phyloP scores from a whole-genome alignment of 2,797 vertebrate species.

The Dendrocincla fuliginosa region DNA sequence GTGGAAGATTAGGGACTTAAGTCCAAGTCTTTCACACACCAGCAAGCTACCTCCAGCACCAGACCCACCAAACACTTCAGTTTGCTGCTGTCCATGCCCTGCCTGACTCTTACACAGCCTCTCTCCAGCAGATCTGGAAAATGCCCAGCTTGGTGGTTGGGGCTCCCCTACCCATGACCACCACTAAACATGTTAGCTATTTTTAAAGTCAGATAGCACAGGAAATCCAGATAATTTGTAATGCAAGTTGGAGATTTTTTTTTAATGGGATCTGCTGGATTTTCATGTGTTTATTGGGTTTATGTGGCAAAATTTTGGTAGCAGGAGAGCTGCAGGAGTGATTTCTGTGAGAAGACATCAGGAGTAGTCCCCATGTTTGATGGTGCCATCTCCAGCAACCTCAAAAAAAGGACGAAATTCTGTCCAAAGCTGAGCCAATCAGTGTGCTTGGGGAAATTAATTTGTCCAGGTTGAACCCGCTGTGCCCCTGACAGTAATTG shows the following conservation, averaged over 20 bases:
- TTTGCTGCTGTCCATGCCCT: not conserved
- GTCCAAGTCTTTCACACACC: not conserved
- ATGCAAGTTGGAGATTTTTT: conserved; percentile 12
- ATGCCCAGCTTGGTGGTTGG: not conserved
- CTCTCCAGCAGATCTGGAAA: not conserved
- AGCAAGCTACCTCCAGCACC: not conserved
- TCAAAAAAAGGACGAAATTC: not conserved
- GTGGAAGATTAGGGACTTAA: not conserved
- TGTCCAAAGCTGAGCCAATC: not conserved
- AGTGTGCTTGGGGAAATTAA: not conserved
- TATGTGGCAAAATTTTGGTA: not conserved
- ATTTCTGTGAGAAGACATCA: not conserved
- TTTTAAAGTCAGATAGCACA: conserved; percentile 25
- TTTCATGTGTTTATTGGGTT: not conserved
- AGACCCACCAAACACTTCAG: not conserved
- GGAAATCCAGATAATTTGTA: conserved; percentile 35
- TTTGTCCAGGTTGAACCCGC: not conserved
- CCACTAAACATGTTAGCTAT: not conserved
- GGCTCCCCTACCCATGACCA: not conserved
- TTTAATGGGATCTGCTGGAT: not conserved
- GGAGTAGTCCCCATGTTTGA: rapidly evolving
- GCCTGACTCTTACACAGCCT: not conserved
- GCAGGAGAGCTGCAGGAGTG: not conserved
- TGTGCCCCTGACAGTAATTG: not conserved
- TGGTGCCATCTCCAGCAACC: not conserved